Evolutionary conservation across 2,797 vertebrate species (phyloP).

Genomic region (Erpetoichthys calabaricus): DNA sequence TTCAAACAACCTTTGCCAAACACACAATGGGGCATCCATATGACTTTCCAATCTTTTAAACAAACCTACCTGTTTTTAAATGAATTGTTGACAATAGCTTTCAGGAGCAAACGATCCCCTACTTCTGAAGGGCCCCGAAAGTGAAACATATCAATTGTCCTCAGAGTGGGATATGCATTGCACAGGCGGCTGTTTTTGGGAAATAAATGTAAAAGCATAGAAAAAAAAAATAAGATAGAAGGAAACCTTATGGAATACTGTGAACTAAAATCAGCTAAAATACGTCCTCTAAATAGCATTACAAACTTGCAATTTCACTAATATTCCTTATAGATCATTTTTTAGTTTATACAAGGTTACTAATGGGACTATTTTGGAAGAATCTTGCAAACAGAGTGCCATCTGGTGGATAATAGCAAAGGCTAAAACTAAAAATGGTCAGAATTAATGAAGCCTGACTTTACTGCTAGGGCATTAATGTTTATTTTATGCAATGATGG

Average conservation of each 20-base stretch:
- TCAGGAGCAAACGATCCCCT: conserved; percentile 79
- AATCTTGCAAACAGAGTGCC: no score
- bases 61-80: conserved; percentile 76
- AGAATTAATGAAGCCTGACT: no score
- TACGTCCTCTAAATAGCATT: not conserved
- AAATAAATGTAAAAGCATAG: not conserved
- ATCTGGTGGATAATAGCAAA: no score
- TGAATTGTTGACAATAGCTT: conserved; percentile 88
- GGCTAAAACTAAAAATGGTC: no score
- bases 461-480: no score
- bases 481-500: no score
- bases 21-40: no score
- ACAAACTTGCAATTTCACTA: not conserved
- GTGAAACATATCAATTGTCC: conserved; percentile 91
- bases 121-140: conserved; percentile 88
- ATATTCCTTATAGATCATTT: no score
- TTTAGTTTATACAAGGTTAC: no score
- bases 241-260: not conserved
- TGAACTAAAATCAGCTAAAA: not conserved
- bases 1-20: no score
- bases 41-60: not conserved
- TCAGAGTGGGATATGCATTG: conserved; percentile 71
- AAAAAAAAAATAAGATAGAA: not conserved
- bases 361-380: no score
- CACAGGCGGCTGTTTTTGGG: conserved; percentile 62